phyloP scores from a whole-genome alignment of 2,888 invertebrate species.

The Heteromurus nitidus region DNA sequence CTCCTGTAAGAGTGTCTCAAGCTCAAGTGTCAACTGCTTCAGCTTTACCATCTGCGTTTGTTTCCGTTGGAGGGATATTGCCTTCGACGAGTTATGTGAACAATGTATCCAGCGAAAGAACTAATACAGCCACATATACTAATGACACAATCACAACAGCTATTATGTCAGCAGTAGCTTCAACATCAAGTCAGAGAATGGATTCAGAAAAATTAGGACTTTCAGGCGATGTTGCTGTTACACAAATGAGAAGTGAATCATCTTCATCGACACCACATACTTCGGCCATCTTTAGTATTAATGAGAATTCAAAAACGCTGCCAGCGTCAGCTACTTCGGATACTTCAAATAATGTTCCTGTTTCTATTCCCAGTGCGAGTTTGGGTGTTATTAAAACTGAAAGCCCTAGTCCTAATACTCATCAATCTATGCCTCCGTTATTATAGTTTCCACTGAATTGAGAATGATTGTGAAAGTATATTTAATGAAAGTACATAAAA shows the following conservation, averaged over 20 bases:
- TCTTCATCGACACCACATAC: background rate
- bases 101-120: background rate
- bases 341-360: background rate
- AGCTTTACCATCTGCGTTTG: slow-evolving; percentile 22
- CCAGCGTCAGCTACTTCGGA: background rate
- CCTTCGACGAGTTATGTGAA: background rate
- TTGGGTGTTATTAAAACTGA: slow-evolving; percentile 36
- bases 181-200: slow-evolving; percentile 23
- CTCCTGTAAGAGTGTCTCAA: background rate
- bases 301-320: background rate
- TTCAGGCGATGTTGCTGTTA: slow-evolving; percentile 42
- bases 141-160: too few species aligned
- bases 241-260: slow-evolving; percentile 7
- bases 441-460: too few species aligned
- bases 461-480: too few species aligned
- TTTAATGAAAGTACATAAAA: too few species aligned
- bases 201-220: slow-evolving; percentile 46
- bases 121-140: background rate
- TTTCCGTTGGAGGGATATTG: background rate
- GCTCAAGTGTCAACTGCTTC: background rate
- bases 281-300: background rate
- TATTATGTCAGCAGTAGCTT: slow-evolving; percentile 16
- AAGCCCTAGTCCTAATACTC: background rate
- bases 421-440: too few species aligned
- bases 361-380: slow-evolving; percentile 7